phyloP scores from a whole-genome alignment of 2,888 invertebrate genomes.

The Glaucopsyche alexis region DNA sequence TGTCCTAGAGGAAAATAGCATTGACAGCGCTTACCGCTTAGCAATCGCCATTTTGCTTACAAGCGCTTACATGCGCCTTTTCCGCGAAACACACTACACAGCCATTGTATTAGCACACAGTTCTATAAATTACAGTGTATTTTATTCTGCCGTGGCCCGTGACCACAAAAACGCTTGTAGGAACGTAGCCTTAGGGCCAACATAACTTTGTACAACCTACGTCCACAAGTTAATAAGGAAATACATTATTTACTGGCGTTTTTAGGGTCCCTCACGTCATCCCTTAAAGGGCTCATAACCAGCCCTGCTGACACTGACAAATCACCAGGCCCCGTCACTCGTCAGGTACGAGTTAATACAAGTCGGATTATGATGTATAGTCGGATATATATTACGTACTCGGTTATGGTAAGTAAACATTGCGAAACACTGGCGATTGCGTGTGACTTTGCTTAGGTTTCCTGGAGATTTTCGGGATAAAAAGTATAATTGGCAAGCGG shows the following conservation, averaged over 20 bases:
- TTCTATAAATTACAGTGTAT: no score
- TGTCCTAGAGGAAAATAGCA: no score
- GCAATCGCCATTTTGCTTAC: no score
- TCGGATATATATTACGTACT: neutral
- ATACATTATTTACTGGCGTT: neutral
- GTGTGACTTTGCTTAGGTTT: neutral
- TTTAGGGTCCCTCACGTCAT: neutral
- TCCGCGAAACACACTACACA: no score
- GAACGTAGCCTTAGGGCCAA: no score
- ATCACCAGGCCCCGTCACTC: slow-evolving; percentile 13
- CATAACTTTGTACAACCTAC: neutral
- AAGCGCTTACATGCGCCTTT: no score
- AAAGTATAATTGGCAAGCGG: no score
- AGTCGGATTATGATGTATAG: slow-evolving; percentile 13
- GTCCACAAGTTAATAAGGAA: slow-evolving; percentile 26
- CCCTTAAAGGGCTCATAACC: slow-evolving; percentile 11
- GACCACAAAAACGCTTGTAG: no score
- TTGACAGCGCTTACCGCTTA: no score
- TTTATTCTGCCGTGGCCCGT: no score
- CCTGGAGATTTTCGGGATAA: neutral
- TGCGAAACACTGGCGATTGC: neutral
- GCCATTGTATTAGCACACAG: no score
- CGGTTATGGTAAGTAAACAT: neutral
- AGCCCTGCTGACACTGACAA: slow-evolving; percentile 16
- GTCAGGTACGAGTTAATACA: slow-evolving; percentile 23